Percentiles rank a stretch among this genome's conserved stretches.
Evolutionary conservation across 2,797 vertebrate species (phyloP).

Genomic region (Premnoplex brunnescens): DNA sequence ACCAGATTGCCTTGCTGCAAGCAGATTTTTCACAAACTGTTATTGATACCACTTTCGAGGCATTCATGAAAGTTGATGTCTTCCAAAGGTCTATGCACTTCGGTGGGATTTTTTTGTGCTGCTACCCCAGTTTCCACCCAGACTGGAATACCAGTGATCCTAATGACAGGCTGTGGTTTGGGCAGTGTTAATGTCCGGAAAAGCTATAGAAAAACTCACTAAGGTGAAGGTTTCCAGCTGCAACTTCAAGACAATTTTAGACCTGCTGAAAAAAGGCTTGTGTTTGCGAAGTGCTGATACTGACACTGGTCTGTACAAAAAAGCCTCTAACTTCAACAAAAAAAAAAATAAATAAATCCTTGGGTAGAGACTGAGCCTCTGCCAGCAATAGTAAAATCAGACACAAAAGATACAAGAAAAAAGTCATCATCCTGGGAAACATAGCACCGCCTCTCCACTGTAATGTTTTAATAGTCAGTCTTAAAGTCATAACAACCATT

Average conservation of each 20-base stretch:
- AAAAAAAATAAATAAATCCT: not conserved
- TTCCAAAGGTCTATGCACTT: not conserved
- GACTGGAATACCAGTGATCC: constrained; percentile 3
- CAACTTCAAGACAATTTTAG: constrained; percentile 33
- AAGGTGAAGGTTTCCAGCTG: constrained; percentile 23
- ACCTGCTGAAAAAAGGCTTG: constrained; percentile 14
- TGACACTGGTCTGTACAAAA: not conserved
- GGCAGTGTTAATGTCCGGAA: not conserved
- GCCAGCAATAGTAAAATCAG: constrained; percentile 59
- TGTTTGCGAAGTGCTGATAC: not conserved
- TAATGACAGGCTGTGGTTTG: not conserved
- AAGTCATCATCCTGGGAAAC: not conserved
- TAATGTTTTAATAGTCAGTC: not conserved
- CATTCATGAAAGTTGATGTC: not conserved
- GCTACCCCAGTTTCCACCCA: not conserved
- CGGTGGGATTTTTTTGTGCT: not conserved
- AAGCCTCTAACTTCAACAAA: not conserved
- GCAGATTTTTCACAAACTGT: constrained; percentile 51
- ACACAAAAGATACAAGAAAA: constrained; percentile 28
- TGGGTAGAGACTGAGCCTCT: not conserved
- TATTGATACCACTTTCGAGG: constrained; percentile 14
- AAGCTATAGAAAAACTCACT: constrained; percentile 23
- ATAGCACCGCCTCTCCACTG: not conserved
- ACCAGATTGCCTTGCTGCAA: constrained; percentile 62
- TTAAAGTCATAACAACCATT: not conserved